Conservation (phyloP, 2,888 invertebrate genomes). For the Napeogenes sylphis region DNA sequence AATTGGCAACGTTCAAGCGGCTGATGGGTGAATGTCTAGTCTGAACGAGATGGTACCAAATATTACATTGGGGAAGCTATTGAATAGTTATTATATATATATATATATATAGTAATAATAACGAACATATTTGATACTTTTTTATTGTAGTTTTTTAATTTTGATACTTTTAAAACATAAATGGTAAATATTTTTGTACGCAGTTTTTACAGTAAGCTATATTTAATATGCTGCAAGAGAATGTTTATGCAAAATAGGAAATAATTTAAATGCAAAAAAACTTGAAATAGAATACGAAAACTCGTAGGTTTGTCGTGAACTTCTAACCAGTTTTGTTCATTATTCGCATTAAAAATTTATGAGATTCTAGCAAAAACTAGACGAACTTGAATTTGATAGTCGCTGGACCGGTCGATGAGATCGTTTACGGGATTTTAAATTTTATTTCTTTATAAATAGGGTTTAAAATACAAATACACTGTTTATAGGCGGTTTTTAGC, state of each 20-base stretch:
- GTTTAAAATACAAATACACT: not conserved
- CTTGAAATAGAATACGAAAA: too few species aligned
- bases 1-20: not conserved
- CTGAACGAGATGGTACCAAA: not conserved
- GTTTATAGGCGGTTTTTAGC: not conserved
- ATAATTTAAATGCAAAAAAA: too few species aligned
- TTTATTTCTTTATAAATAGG: not conserved
- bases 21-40: not conserved
- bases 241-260: conserved; percentile 1
- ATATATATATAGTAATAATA: too few species aligned
- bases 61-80: too few species aligned
- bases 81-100: too few species aligned
- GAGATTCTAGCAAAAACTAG: conserved; percentile 20
- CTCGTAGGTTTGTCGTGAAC: too few species aligned
- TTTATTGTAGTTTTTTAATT: too few species aligned
- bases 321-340: not conserved
- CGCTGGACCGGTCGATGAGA: not conserved
- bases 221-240: conserved; percentile 3
- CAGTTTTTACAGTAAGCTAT: too few species aligned
- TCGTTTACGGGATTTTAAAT: not conserved
- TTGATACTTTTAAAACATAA: too few species aligned
- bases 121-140: too few species aligned
- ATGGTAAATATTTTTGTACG: too few species aligned
- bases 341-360: conserved; percentile 18
- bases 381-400: conserved; percentile 17